Evolutionary conservation across 1,140 invertebrate genomes (phyloP).

Genomic region (Acyrthosiphon pisum): DNA sequence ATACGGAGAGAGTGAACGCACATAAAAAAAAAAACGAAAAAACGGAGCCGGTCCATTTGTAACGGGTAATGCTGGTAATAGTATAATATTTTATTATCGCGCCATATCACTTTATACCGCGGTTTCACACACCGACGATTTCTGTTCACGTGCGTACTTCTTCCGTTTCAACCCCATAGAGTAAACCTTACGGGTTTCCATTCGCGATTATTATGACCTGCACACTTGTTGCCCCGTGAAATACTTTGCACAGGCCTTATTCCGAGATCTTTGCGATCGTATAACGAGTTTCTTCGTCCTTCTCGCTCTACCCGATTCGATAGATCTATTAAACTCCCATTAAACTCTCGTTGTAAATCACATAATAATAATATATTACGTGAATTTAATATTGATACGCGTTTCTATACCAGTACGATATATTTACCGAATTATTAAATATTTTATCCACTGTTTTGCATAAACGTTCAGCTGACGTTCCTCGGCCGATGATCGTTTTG

Average conservation of each 20-base stretch:
- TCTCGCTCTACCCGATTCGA: background rate
- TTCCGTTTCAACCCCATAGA: background rate
- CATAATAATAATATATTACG: background rate
- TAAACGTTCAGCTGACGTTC: background rate
- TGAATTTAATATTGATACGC: background rate
- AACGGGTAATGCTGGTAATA: background rate
- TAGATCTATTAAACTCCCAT: background rate
- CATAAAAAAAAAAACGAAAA: slow-evolving; percentile 1
- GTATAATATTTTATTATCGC: background rate
- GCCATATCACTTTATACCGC: background rate
- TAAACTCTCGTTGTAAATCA: background rate
- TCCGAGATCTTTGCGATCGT: background rate
- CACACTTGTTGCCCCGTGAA: background rate
- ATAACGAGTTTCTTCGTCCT: background rate
- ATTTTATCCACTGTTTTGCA: background rate
- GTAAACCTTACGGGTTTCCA: background rate
- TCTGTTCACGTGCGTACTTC: background rate
- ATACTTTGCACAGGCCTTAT: background rate
- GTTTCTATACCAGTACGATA: background rate
- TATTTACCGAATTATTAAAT: background rate
- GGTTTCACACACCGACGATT: background rate
- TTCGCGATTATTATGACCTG: background rate
- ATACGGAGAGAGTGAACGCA: background rate
- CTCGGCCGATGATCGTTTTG: background rate
- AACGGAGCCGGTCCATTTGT: background rate